Evolutionary conservation across 2,888 invertebrate genomes (phyloP), one percentile per base, ranked within the genome.

Genomic region (Polietes domitor): DNA sequence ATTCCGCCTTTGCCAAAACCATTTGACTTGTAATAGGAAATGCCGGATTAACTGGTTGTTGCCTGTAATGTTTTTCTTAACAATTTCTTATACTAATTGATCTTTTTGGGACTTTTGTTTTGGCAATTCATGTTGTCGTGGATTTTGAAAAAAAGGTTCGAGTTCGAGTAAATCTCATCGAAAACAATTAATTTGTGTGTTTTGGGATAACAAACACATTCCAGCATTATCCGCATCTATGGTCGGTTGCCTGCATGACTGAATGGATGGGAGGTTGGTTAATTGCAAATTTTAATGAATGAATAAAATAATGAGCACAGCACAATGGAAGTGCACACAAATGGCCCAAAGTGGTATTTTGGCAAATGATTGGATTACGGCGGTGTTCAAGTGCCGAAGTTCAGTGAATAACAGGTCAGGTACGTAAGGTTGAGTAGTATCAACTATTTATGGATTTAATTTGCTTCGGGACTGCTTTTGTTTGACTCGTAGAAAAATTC

Each of bases 1-100:
- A 65, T 50, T 65, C 12, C 65, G 37, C 68, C 53, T 55, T 1
- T 15, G 15, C 2, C 17, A 50, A 74, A 37, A 55, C 6, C 63
- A 75, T 47, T 68, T 77, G 77, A 58, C 77, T 70, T 58, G 28
- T 24, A 55, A 61, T 47, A 26, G 61, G 61, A 71, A 61, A 77
- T 71, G 24, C 21, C 58, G 47, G 77, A 77, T 77, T 28, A 77
- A 71, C 70, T 21, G 0, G 17, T 41, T 61, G 26, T n/a, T n/a
- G 37, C 37, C 68, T 37, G 24, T 6, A 24, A 58, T 58, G 58
- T 58, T 58, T 26, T 58, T 58, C 58, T 58, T 58, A 58, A 58
- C 58, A 58, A 58, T 58, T 58, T 58, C 58, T 24, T 58, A 26
- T 26, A 12, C 24, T 26, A 58, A 58, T 24, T 58, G 58, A 26